Evolutionary conservation across 2,113 vertebrate species (phyloP).

Genomic region (Todiramphus saurophagus): DNA sequence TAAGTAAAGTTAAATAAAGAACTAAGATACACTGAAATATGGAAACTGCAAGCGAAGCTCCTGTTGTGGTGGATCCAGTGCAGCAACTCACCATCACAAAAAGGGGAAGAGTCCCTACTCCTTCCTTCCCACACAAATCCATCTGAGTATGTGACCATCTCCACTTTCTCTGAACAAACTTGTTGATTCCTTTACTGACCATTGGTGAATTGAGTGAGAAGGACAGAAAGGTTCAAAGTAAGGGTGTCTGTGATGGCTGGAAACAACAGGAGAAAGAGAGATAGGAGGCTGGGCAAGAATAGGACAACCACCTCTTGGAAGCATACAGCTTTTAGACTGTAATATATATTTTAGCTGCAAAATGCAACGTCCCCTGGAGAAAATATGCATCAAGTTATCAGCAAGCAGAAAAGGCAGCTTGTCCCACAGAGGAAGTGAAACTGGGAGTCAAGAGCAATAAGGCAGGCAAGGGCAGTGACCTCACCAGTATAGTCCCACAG

Average conservation of each 20-base stretch:
- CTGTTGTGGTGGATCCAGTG: neutral
- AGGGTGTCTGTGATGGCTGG: neutral
- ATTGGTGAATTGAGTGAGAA: neutral
- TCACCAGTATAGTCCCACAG: neutral
- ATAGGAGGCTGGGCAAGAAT: neutral
- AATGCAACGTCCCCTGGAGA: neutral
- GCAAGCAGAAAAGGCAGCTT: neutral
- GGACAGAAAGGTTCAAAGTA: neutral
- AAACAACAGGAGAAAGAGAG: neutral
- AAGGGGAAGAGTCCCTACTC: neutral
- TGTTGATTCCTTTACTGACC: neutral
- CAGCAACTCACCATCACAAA: neutral
- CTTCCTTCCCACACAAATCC: neutral
- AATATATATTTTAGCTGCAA: neutral
- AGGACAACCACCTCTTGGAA: neutral
- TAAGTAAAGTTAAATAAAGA: neutral
- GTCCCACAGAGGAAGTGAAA: neutral
- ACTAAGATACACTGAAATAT: neutral
- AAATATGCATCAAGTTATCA: neutral
- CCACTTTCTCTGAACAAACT: neutral
- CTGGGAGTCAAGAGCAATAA: neutral
- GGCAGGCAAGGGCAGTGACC: neutral
- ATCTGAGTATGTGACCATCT: accelerated
- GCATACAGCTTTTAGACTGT: neutral
- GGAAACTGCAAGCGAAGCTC: neutral